Evolutionary conservation across 2,113 vertebrate genomes (phyloP), one percentile per base, ranked within the genome.

Genomic region (Vidua macroura): DNA sequence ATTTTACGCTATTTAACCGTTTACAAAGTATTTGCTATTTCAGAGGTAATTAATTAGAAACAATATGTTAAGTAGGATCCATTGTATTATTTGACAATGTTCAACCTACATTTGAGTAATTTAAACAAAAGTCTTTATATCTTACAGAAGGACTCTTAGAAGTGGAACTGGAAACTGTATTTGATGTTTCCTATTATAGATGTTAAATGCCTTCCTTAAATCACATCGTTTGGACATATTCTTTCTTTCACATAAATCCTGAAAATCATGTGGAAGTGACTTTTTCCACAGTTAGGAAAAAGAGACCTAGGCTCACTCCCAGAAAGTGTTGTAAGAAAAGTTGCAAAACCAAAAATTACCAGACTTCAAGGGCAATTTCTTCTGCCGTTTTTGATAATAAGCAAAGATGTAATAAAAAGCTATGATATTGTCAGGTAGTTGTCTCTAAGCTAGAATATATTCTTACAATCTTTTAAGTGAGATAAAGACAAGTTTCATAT

Each of bases 71-170:
- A 63, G 79, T 67, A 92, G 70, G 78, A 75, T 68, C 48, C 27
- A 59, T 53, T 94, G 84, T 86, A 78, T 93, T 90, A 70, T 63
- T 87, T 72, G 96, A 97, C 94, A 96, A 96, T 46, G 81, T 94
- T 86, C 77, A 79, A 95, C 37, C 55, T 86, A 76, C 37, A 75
- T 94, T 97, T 69, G 87, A 93, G 27, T 97, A 94, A 97, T 94
- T 97, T 97, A 97, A 96, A 93, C 89, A 95, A 63, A 96, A 86
- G 43, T 35, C 63, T 95, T 93, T 73, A 31, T 89, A 90, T 67
- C 80, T 87, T 74, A 91, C 0, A 7, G 41, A 82, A 85, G 13
- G 27, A 90, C 88, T 96, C 69, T 88, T 68, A 84, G 84, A 97
- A 93, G 58, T 31, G 48, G 23, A 96, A 96, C 83, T 94, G 93